Conservation (phyloP, 1,140 invertebrate species). For the Drosophila nikananu region DNA sequence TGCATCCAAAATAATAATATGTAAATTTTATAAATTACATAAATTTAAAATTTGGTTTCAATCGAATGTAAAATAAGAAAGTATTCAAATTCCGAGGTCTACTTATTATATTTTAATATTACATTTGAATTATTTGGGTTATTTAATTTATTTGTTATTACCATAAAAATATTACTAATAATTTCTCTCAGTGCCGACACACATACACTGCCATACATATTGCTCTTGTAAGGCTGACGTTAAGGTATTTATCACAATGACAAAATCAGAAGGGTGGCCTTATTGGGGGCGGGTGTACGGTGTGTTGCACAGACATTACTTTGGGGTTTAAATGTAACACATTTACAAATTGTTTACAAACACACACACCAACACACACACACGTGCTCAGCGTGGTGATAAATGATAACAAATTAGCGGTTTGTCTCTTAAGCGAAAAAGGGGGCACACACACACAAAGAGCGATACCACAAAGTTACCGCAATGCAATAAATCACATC, state of each 20-base stretch:
- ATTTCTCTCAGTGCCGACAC: neutral
- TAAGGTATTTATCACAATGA: slow-evolving; percentile 77
- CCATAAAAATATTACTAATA: too few species aligned
- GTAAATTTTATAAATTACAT: too few species aligned
- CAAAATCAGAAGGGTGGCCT: slow-evolving; percentile 58
- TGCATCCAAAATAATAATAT: too few species aligned
- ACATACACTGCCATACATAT: slow-evolving; percentile 10
- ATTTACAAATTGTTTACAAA: slow-evolving; percentile 78
- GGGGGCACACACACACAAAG: slow-evolving; percentile 26
- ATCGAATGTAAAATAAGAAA: too few species aligned
- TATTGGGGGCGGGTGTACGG: slow-evolving; percentile 8
- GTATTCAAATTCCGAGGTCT: too few species aligned
- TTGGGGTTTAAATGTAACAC: slow-evolving; percentile 77
- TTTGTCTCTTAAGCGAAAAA: slow-evolving; percentile 77
- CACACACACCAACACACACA: slow-evolving; percentile 31
- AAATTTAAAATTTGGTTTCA: too few species aligned
- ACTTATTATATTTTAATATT: too few species aligned
- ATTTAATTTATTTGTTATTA: too few species aligned
- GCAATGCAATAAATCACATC: slow-evolving; percentile 78
- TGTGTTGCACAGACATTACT: slow-evolving; percentile 54
- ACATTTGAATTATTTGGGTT: too few species aligned
- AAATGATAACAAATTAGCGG: slow-evolving; percentile 80
- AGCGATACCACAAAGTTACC: slow-evolving; percentile 74
- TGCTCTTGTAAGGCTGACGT: slow-evolving; percentile 61
- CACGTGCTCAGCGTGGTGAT: slow-evolving; percentile 62